Conservation (phyloP, 1,140 invertebrate species). For the Eupeodes corollae region DNA sequence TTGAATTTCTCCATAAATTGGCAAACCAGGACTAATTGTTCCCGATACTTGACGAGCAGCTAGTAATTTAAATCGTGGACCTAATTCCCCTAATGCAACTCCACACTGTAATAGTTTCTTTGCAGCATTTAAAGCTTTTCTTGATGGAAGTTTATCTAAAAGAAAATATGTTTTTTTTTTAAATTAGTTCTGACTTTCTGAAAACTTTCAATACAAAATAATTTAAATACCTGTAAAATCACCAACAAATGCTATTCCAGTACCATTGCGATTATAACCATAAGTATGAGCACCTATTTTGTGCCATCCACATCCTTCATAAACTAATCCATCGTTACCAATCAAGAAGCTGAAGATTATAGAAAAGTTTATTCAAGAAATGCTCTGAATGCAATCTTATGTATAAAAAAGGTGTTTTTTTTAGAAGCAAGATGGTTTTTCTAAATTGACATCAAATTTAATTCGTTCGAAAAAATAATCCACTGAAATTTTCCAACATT, state of each 20-base stretch:
- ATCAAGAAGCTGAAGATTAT: conserved; percentile 51
- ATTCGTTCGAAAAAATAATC: no score
- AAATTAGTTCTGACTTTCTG: no score
- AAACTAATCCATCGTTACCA: conserved; percentile 64
- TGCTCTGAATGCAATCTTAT: background rate
- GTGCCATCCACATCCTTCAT: conserved; percentile 66
- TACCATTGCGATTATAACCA: conserved; percentile 49
- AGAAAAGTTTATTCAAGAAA: background rate
- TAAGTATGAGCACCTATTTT: conserved; percentile 57
- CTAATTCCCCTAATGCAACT: conserved; percentile 43
- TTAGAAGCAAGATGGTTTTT: background rate
- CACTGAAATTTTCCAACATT: no score
- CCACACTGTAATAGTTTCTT: conserved; percentile 51
- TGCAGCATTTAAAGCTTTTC: conserved; percentile 43
- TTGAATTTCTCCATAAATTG: conserved; percentile 45
- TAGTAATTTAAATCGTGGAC: conserved; percentile 46
- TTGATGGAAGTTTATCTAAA: conserved; percentile 45
- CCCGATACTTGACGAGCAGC: conserved; percentile 48
- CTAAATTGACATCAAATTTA: background rate
- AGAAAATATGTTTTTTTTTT: conserved; percentile 2
- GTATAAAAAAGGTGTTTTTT: background rate
- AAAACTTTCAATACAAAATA: no score
- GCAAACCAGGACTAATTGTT: conserved; percentile 51
- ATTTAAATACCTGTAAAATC: conserved; percentile 43
- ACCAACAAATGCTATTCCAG: conserved; percentile 62